Conservation (phyloP, 2,113 vertebrate genomes). For the Dicerorhinus sumatrensis region DNA sequence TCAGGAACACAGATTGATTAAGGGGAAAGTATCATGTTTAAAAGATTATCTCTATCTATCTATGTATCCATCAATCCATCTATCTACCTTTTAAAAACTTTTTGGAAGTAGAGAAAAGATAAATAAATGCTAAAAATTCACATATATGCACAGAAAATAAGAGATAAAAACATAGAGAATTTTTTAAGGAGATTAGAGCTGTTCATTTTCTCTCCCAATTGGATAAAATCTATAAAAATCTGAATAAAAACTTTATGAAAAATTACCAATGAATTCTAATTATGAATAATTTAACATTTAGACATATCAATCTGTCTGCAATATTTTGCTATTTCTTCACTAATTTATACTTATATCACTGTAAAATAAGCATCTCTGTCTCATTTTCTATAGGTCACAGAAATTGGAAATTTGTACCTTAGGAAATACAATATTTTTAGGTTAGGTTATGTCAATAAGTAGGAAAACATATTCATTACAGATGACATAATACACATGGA, state of each 20-base stretch:
- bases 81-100: not conserved
- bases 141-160: not conserved
- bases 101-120: not conserved
- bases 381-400: not conserved
- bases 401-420: not conserved
- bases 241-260: not conserved
- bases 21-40: not conserved
- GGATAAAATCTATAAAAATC: not conserved
- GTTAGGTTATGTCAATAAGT: not conserved
- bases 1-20: not conserved
- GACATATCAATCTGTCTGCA: not conserved
- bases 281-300: conserved; percentile 26
- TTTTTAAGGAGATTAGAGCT: not conserved
- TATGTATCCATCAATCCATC: not conserved
- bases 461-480: not conserved
- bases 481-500: not conserved
- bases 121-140: not conserved
- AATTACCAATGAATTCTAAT: not conserved
- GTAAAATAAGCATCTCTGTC: not conserved
- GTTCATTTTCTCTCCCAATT: not conserved
- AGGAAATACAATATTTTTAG: conserved; percentile 11
- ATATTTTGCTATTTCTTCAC: not conserved
- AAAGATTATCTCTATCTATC: not conserved
- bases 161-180: not conserved
- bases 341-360: not conserved